These are phyloP conservation scores for Saccopteryx leptura DNA, from an alignment of 2,113 vertebrate species.

Conservation along the genomic window DNA sequence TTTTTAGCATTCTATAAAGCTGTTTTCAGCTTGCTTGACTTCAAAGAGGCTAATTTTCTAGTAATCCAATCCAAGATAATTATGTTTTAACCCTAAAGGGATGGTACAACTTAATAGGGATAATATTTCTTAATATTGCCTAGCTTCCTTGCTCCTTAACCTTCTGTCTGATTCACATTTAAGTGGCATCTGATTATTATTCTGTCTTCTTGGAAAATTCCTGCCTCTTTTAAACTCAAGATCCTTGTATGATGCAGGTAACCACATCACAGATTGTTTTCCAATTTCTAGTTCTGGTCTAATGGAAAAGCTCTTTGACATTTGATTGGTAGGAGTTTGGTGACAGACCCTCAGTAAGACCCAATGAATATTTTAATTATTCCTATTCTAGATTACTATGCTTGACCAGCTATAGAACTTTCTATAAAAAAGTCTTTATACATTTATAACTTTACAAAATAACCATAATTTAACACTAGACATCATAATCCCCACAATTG, in stretches of 20 bases:
- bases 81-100: constrained; percentile 71
- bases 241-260: background rate
- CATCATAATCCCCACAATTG: background rate
- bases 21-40: constrained; percentile 73
- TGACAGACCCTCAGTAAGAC: background rate
- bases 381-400: background rate
- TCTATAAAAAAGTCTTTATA: constrained; percentile 5
- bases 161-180: constrained; percentile 53
- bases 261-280: background rate
- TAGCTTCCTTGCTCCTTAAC: background rate
- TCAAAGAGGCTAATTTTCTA: constrained; percentile 73
- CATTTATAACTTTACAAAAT: background rate
- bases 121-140: background rate
- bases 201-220: constrained; percentile 28
- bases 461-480: background rate
- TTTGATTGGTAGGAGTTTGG: constrained; percentile 43
- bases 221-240: constrained; percentile 9
- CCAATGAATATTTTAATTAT: background rate
- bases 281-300: background rate
- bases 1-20: constrained; percentile 74
- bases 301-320: background rate
- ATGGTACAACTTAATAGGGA: constrained; percentile 14
- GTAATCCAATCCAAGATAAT: constrained; percentile 71
- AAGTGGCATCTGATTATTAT: background rate
- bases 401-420: background rate